Conservation (phyloP, 2,113 vertebrate species). For the Python bivittatus region DNA sequence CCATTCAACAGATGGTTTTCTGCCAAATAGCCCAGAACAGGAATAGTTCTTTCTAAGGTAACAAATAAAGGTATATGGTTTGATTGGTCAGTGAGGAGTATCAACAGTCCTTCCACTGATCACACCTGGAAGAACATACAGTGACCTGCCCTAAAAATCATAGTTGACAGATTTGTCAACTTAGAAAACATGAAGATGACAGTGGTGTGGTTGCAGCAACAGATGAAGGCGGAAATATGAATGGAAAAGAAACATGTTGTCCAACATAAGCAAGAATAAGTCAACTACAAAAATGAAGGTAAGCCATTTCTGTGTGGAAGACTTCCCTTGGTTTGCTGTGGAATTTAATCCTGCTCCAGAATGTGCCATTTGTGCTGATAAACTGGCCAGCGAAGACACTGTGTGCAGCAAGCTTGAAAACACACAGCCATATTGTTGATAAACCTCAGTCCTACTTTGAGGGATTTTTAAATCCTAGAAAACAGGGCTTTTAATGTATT, state of each 20-base stretch:
- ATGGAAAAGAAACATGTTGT: not conserved
- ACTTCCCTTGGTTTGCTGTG: not conserved
- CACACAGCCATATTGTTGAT: not conserved
- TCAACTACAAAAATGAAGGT: not conserved
- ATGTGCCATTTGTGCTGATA: not conserved
- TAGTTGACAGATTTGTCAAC: not conserved
- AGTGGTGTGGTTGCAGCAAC: not conserved
- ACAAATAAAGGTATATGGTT: not conserved
- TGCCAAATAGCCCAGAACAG: not conserved
- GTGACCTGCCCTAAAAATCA: not conserved
- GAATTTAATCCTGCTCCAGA: not conserved
- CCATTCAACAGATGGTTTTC: not conserved
- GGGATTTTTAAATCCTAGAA: not conserved
- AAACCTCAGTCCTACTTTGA: not conserved
- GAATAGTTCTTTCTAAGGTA: not conserved
- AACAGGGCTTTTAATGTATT: not conserved
- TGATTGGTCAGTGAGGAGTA: not conserved
- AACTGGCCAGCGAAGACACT: not conserved
- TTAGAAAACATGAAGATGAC: not conserved
- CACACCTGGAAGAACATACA: not conserved
- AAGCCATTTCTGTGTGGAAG: not conserved
- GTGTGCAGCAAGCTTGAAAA: not conserved
- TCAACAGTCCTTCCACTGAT: not conserved
- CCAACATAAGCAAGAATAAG: not conserved
- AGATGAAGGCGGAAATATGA: not conserved